A percentile compares a stretch with the other conserved stretches of the same genome.
phyloP scores from a whole-genome alignment of 2,113 vertebrate genomes.

The Condylura cristata region DNA sequence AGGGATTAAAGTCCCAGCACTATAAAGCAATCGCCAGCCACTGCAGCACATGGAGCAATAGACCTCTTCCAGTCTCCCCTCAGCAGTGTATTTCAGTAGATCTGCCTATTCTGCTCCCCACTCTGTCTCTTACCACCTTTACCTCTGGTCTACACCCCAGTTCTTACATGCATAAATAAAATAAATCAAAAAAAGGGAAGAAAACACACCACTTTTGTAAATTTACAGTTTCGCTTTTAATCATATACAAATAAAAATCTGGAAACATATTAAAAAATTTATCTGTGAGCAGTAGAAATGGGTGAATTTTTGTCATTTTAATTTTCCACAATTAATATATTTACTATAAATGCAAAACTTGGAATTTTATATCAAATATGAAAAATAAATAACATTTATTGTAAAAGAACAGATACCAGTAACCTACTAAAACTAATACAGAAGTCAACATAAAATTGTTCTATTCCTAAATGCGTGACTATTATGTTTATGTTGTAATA shows the following conservation, averaged over 20 bases:
- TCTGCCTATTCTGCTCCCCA: no score
- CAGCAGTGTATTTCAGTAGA: no score
- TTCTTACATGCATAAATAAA: no score
- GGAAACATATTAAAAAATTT: not conserved
- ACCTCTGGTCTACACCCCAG: no score
- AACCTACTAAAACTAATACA: conserved; percentile 5
- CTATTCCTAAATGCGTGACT: not conserved
- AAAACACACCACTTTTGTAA: not conserved
- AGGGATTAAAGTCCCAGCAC: no score
- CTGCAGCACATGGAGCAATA: no score
- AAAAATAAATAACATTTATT: conserved; percentile 21
- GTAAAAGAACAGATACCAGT: not conserved
- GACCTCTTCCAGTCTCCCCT: no score
- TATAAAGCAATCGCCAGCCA: no score
- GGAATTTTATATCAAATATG: not conserved
- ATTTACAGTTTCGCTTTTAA: conserved; percentile 28
- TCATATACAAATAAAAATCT: not conserved
- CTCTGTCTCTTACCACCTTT: no score
- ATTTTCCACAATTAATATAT: not conserved
- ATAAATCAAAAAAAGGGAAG: not conserved
- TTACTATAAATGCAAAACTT: conserved; percentile 39
- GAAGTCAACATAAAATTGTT: conserved; percentile 32
- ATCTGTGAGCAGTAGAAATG: not conserved
- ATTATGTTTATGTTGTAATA: not conserved
- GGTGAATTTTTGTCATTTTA: not conserved